Base-by-base conservation (phyloP, 2,113 vertebrate species). In the Pycnonotus jocosus region DNA sequence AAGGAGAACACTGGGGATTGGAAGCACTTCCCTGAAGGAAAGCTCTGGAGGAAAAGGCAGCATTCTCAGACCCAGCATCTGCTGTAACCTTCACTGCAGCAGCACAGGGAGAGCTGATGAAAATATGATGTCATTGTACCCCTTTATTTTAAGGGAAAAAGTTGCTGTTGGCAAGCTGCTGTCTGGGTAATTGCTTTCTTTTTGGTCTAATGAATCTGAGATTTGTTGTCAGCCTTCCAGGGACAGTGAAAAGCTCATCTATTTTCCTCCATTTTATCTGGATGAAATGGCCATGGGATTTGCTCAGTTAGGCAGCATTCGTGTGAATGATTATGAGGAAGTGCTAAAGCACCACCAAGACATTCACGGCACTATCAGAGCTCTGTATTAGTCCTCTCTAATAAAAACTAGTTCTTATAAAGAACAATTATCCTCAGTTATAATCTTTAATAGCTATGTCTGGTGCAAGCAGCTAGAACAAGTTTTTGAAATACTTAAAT, bases 161-260 rank as follows among this genome's bases (percentile, higher is more conserved):
- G 86, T 76, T 72, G 84, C 91, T 95, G n/a, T 38, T 92, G 93
- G 96, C 81, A 91, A 76, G 70, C 66, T 90, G 74, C 66, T 91
- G 61, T 61, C 93, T 77, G 82, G 35, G 62, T 95, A 95, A 95
- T 95, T 88, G 92, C 92, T 95, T 94, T 72, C 56, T 88, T 56
- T 79, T 83, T 94, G 92, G 87, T 95, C 92, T 85, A 66, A 91
- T 90, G 94, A 92, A 95, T 66, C 33, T 62, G 54, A 91, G 93
- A 94, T 92, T 94, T 96, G 91, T 83, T 95, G 85, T 93, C 94
- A 88, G 80, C 81, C 81, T 96, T 95, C 81, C 84, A 95, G 89
- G 38, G 90, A n/a, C 73, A 90, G 74, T 72, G 85, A 85, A 88
- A 87, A 95, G 51, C 95, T 91, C 79, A 94, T 95, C 84, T 69